These are phyloP conservation scores for Ptilodon capucinus DNA, from an alignment of 2,888 invertebrate genomes.

Conservation along the genomic window DNA sequence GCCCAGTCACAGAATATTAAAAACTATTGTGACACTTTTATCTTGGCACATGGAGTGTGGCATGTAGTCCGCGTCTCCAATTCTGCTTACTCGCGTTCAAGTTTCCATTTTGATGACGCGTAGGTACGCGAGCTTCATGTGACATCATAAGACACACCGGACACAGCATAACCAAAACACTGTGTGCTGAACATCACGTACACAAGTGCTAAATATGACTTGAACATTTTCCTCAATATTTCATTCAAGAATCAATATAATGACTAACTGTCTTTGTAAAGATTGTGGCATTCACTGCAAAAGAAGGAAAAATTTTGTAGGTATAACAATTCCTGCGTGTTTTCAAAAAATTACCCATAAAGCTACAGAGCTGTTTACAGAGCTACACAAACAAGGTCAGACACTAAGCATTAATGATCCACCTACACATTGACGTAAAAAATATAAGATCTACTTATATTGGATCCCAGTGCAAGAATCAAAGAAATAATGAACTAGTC, in stretches of 20 bases:
- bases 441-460: too few species aligned
- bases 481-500: background rate
- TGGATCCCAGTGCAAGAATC: background rate
- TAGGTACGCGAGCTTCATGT: conserved; percentile 36
- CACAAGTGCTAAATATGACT: conserved; percentile 21
- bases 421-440: too few species aligned
- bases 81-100: conserved; percentile 32
- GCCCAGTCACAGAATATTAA: background rate
- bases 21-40: background rate
- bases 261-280: conserved; percentile 3
- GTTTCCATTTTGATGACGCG: conserved; percentile 48
- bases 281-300: conserved; percentile 5
- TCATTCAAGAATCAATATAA: conserved; percentile 15
- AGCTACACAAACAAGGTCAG: too few species aligned
- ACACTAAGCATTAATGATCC: too few species aligned
- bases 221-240: conserved; percentile 20
- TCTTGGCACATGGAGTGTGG: conserved; percentile 3
- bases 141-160: conserved; percentile 45
- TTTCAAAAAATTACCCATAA: too few species aligned
- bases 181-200: conserved; percentile 52
- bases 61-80: conserved; percentile 18
- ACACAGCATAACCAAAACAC: conserved; percentile 57
- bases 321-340: background rate
- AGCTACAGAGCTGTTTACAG: too few species aligned
- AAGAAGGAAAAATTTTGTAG: background rate